Conservation (phyloP, 2,888 invertebrate genomes). For the Acleris sparsana region DNA sequence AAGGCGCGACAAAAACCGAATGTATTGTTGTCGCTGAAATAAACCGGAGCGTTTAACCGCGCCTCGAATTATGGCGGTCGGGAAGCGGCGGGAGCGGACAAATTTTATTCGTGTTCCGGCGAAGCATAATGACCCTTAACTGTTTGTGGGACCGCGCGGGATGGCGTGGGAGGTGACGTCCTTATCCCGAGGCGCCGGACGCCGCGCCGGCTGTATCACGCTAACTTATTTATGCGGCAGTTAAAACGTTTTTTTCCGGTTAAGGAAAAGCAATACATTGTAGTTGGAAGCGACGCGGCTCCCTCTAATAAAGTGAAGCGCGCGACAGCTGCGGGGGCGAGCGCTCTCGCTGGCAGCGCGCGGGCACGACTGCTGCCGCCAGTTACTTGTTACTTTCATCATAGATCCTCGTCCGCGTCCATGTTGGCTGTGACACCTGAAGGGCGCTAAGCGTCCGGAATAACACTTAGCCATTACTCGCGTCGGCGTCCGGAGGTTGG, state of each 20-base stretch:
- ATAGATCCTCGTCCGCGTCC: too few species aligned
- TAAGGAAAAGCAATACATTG: too few species aligned
- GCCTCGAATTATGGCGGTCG: slow-evolving; percentile 1
- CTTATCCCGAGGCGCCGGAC: not conserved
- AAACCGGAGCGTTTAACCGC: slow-evolving; percentile 8
- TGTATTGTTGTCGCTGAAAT: slow-evolving; percentile 3
- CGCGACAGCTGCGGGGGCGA: too few species aligned
- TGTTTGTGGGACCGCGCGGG: not conserved
- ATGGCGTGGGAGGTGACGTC: not conserved
- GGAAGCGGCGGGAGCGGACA: not conserved
- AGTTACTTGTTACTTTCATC: too few species aligned
- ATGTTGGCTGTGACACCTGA: too few species aligned
- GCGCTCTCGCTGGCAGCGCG: too few species aligned
- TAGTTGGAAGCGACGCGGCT: too few species aligned
- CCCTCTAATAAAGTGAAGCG: too few species aligned
- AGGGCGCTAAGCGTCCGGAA: too few species aligned
- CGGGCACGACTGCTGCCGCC: too few species aligned
- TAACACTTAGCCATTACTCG: too few species aligned
- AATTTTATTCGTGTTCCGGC: slow-evolving; percentile 2
- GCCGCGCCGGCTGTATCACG: not conserved
- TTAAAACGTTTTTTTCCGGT: not conserved
- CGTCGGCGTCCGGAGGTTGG: too few species aligned
- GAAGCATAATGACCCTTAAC: slow-evolving; percentile 1
- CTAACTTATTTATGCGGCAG: not conserved
- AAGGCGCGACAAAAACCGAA: not conserved